A percentile compares a stretch with the other conserved stretches of the same genome.
These are phyloP conservation scores for Nesometra sesokonis DNA, from an alignment of 35 echinoderm and acorn worm genomes.

Conservation along the genomic window DNA sequence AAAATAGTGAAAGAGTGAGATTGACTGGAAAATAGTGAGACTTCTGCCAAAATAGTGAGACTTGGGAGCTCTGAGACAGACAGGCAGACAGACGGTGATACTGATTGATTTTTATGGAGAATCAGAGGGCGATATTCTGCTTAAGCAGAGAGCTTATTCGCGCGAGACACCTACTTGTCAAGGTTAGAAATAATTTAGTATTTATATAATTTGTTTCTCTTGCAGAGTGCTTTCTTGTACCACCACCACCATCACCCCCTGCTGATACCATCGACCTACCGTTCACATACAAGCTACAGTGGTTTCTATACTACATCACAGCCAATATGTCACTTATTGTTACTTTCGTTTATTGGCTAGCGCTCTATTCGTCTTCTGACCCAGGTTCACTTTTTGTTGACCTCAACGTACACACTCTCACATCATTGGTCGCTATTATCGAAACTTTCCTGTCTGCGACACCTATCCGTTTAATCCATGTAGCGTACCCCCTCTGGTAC, in stretches of 20 bases:
- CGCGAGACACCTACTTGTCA: too few species aligned
- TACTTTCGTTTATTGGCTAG: conserved; percentile 35
- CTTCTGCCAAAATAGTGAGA: too few species aligned
- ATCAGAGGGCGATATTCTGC: too few species aligned
- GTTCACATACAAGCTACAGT: conserved; percentile 39
- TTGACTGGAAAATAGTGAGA: too few species aligned
- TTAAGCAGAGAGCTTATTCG: too few species aligned
- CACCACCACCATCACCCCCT: background rate
- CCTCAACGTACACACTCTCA: conserved; percentile 31
- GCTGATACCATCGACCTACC: background rate
- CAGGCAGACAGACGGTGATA: too few species aligned
- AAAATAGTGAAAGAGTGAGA: too few species aligned
- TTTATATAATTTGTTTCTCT: background rate
- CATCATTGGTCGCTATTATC: conserved; percentile 23
- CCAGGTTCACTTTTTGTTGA: conserved; percentile 1
- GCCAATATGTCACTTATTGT: conserved; percentile 12
- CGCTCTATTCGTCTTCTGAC: conserved; percentile 11
- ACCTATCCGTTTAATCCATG: conserved; percentile 37
- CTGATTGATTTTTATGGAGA: too few species aligned
- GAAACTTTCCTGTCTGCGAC: conserved; percentile 32
- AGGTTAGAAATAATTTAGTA: background rate
- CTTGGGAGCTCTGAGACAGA: too few species aligned
- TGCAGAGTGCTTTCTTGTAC: background rate
- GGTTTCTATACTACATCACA: conserved; percentile 26
- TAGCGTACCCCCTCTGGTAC: conserved; percentile 35